phyloP scores from a whole-genome alignment of 1,140 invertebrate species.

The Dendroctonus valens region DNA sequence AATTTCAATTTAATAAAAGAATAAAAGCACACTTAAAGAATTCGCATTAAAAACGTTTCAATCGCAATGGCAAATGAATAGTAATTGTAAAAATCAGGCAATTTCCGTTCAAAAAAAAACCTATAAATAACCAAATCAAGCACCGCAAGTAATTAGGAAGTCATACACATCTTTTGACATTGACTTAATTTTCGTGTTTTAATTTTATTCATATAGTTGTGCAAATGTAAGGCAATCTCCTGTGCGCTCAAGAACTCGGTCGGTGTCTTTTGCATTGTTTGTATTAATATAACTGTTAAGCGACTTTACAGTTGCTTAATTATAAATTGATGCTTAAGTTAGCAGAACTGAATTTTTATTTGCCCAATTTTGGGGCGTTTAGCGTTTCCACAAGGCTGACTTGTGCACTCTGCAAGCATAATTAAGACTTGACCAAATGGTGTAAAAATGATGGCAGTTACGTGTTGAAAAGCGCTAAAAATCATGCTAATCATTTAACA shows the following conservation, averaged over 20 bases:
- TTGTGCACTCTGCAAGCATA: neutral
- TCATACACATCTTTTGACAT: constrained; percentile 11
- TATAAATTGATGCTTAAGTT: constrained; percentile 8
- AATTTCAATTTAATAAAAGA: too few species aligned
- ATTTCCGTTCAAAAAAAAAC: too few species aligned
- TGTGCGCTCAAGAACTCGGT: neutral
- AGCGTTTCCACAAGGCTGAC: neutral
- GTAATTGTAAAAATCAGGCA: too few species aligned
- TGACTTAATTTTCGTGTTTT: constrained; percentile 18
- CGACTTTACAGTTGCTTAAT: neutral
- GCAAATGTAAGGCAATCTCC: constrained; percentile 26
- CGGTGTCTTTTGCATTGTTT: neutral
- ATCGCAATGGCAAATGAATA: too few species aligned
- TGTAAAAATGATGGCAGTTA: too few species aligned
- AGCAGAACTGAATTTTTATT: constrained; percentile 1
- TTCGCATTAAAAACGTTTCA: too few species aligned
- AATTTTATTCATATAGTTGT: constrained; percentile 17
- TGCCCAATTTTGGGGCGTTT: neutral
- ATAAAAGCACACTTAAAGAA: too few species aligned
- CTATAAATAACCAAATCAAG: too few species aligned
- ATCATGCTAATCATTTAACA: too few species aligned
- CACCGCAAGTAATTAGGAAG: neutral
- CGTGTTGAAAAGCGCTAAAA: too few species aligned
- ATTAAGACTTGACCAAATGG: too few species aligned
- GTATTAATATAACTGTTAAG: too few species aligned